Base-by-base conservation (phyloP, 2,888 invertebrate species). In the Abscondita cerata region DNA sequence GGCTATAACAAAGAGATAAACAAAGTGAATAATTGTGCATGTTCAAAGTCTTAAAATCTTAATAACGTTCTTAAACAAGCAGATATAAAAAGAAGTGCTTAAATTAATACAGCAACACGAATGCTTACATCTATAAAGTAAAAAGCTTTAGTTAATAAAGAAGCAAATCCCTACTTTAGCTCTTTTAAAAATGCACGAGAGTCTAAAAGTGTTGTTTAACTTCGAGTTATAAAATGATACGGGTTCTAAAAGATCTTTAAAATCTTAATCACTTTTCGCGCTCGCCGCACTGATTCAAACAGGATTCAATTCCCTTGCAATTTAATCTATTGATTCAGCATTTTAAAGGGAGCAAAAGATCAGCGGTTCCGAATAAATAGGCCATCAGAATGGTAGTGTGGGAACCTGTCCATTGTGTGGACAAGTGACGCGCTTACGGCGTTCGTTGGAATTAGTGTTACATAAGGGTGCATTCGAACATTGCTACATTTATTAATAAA, bases 1-100 rank as follows among this genome's bases (percentile, higher is more conserved):
- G 78, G 97, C 97, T 97, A 84, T 60, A 84, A 81, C 4, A 25
- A 25, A 25, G n/a, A 25, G 6, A 25, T 25, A 25, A 2, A 25
- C 2, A 25, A 25, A 25, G 6, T 56, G 48, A 51, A 51, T 55
- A 60, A 61, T 60, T 51, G 51, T 58, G 11, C 40, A 38, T 59
- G 52, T 47, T 52, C 56, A 55, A 56, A 56, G 41, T 12, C 11
- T 25, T 18, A 44, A 44, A 18, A 18, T 44, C 11, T 2, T 18
- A 44, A 44, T 18, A 9, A 18, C n/a, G 8, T 19, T 48, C 44
- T 40, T 8, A 46, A 44, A 44, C 31, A 38, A 51, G 15, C 38
- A n/a, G 41, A 44, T 47, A 51, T 52, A 40, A 36, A 65, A 63
- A 46, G 52, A 68, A 75, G 71, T 69, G 69, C 67, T 66, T 69